Conservation (phyloP, 2,113 vertebrate genomes). For the Eclectus roratus region DNA sequence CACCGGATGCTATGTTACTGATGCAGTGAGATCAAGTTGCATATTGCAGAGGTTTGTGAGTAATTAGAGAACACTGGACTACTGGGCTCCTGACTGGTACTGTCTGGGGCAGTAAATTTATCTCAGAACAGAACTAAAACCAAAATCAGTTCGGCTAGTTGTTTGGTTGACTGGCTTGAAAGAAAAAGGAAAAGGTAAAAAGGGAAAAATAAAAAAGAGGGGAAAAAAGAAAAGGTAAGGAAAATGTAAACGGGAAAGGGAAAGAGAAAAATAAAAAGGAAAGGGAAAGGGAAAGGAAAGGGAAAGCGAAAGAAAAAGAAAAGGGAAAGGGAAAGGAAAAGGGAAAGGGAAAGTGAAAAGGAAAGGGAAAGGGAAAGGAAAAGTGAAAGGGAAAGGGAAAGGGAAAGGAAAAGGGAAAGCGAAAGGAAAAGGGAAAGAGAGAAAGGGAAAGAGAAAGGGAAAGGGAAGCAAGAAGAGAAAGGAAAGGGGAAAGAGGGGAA, state of each 20-base stretch:
- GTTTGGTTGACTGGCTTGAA: background rate
- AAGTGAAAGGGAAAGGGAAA: background rate
- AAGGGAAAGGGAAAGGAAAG: background rate
- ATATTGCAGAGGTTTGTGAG: background rate
- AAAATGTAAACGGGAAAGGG: fast-evolving
- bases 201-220: fast-evolving
- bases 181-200: background rate
- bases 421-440: background rate
- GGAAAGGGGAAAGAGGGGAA: fast-evolving
- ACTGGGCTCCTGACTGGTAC: background rate
- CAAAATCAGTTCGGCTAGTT: background rate
- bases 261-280: background rate
- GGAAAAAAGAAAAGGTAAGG: background rate
- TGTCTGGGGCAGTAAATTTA: background rate
- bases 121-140: background rate
- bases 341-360: background rate
- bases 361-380: background rate
- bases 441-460: background rate
- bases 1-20: background rate
- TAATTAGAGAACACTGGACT: background rate
- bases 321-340: background rate
- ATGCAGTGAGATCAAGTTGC: constrained; percentile 13
- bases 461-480: too few species aligned
- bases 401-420: background rate
- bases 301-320: too few species aligned